phyloP scores from a whole-genome alignment of 2,113 vertebrate species.

The Lepus timidus region DNA sequence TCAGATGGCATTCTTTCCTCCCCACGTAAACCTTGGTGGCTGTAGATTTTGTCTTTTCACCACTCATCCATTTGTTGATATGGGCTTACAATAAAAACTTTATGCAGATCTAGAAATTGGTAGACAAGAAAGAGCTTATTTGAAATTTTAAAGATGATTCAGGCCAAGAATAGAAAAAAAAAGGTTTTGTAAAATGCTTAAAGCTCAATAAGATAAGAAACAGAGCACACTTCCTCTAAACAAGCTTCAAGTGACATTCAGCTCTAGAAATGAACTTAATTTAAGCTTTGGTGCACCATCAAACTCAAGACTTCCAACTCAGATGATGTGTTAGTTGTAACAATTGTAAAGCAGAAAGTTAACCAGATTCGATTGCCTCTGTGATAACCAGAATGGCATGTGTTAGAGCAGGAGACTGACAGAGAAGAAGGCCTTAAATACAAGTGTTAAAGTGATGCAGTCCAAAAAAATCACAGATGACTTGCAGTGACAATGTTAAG shows the following conservation, averaged over 20 bases:
- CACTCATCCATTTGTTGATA: not conserved
- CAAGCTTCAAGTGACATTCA: constrained; percentile 19
- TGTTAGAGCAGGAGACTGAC: not conserved
- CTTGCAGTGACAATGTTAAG: constrained; percentile 12
- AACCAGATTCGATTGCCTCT: not conserved
- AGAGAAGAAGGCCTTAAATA: not conserved
- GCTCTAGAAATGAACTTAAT: constrained; percentile 5
- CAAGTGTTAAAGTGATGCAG: not conserved
- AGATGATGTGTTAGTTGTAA: constrained; percentile 22
- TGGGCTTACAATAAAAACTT: constrained; percentile 1
- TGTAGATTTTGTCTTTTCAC: not conserved
- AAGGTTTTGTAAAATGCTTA: constrained; percentile 1
- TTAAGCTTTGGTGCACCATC: not conserved
- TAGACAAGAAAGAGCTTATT: constrained; percentile 23
- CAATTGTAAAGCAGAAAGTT: not conserved
- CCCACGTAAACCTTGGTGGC: not conserved
- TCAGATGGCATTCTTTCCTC: not conserved
- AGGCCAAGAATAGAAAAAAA: not conserved
- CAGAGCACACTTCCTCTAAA: constrained; percentile 9
- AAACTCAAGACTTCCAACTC: constrained; percentile 32
- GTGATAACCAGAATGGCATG: not conserved
- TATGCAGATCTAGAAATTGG: not conserved
- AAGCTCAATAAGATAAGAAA: not conserved
- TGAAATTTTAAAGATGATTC: constrained; percentile 14
- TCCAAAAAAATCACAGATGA: constrained; percentile 56